Conservation (phyloP, 2,113 vertebrate genomes). For the Penelope pileata region DNA sequence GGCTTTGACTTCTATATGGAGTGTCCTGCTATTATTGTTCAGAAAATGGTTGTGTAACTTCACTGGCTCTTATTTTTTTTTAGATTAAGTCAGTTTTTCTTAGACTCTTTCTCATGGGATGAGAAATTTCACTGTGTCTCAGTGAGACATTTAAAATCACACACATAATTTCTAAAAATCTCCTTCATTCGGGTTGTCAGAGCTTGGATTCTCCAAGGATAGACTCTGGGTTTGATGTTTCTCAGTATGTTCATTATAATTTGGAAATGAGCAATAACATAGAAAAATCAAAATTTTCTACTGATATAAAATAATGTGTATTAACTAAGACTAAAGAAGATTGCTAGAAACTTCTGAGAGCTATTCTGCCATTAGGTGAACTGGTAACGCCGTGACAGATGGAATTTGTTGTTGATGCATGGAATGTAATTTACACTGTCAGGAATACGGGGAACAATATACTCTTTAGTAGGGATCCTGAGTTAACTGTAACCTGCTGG, state of each 20-base stretch:
- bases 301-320: not conserved
- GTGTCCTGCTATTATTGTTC: not conserved
- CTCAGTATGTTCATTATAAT: not conserved
- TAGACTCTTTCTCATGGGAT: not conserved
- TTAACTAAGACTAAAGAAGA: not conserved
- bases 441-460: not conserved
- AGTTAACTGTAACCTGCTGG: not conserved
- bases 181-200: not conserved
- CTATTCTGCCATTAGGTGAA: not conserved
- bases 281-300: not conserved
- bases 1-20: slow-evolving; percentile 1
- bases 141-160: not conserved
- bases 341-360: not conserved
- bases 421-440: not conserved
- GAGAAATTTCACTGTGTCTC: not conserved
- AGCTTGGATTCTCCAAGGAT: not conserved
- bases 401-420: not conserved
- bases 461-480: not conserved
- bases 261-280: not conserved
- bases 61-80: slow-evolving; percentile 36
- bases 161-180: not conserved
- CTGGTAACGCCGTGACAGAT: not conserved
- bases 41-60: not conserved
- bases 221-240: not conserved
- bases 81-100: slow-evolving; percentile 27